Evolutionary conservation across 2,113 vertebrate species (phyloP), one percentile per base, ranked within the genome.

Genomic region (Dasyprocta punctata): DNA sequence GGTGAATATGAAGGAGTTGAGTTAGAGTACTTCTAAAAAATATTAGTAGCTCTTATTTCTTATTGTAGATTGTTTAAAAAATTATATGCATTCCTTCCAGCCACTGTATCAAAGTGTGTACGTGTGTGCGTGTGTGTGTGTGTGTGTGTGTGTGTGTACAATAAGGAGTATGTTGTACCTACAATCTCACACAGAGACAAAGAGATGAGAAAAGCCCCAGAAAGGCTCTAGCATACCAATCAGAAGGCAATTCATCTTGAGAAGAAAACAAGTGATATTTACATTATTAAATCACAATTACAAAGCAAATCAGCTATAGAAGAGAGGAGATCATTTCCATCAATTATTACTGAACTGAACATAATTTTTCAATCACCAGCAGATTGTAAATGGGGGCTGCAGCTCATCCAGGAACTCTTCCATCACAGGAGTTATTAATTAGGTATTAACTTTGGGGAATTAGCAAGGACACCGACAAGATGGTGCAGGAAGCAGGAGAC

Each of bases 321-420:
- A 93, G 86, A 97, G 97, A 96, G 95, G 89, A 96, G 97, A 97
- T 95, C 63, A 95, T 98, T 98, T 98, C 94, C 98, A 98, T 98
- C 98, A 98, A 98, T 98, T 98, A 98, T 98, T 98, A 97, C 98
- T 98, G 98, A 98, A 97, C 97, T 97, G 97, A 98, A 98, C 97
- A 92, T 98, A 98, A 98, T 98, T 98, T 98, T 98, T 97, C 98
- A 97, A 98, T 98, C 98, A 98, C 93, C 83, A 94, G 89, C 97
- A 94, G 97, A 97, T 97, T 97, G 97, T 97, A 98, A 98, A 97
- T 97, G 98, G 96, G 86, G 78, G 71, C 90, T 89, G 84, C 63
- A 86, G 92, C 96, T 98, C 97, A 97, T 97, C 95, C 81, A 97
- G 96, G 93, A 98, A 95, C 97, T 77, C 77, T 97, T 97, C 90